These are phyloP conservation scores for Pseudoips prasinana DNA, from an alignment of 2,888 invertebrate genomes.

Conservation along the genomic window DNA sequence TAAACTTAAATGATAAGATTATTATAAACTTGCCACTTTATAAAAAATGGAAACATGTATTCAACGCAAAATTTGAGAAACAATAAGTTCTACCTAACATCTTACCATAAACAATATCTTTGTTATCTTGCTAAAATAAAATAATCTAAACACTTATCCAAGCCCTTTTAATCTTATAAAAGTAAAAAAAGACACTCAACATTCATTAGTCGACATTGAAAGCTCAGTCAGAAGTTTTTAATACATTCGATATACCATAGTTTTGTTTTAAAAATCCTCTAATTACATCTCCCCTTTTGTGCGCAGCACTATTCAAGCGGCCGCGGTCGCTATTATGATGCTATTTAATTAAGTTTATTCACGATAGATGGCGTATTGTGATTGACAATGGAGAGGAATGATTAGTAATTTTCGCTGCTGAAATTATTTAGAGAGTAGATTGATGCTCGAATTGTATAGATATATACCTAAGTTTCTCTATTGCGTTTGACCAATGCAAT, in stretches of 20 bases:
- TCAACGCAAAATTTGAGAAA: too few species aligned
- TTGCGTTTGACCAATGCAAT: too few species aligned
- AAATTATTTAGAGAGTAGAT: constrained; percentile 10
- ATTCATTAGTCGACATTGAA: constrained; percentile 77
- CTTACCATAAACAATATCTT: too few species aligned
- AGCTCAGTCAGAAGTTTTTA: constrained; percentile 57
- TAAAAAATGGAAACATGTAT: too few species aligned
- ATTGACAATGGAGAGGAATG: constrained; percentile 18
- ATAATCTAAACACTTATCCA: constrained; percentile 34
- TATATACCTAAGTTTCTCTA: too few species aligned
- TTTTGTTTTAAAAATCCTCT: constrained; percentile 58
- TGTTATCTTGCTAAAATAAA: too few species aligned
- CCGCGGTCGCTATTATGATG: constrained; percentile 8
- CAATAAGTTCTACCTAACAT: too few species aligned
- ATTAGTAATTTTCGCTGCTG: constrained; percentile 19
- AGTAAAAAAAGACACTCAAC: constrained; percentile 37
- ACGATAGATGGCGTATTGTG: constrained; percentile 20
- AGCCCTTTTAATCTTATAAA: constrained; percentile 9
- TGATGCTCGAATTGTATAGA: too few species aligned
- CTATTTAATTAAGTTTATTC: constrained; percentile 38
- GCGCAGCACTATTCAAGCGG: constrained; percentile 27
- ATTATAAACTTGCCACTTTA: too few species aligned
- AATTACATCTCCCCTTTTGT: constrained; percentile 46
- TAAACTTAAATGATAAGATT: too few species aligned
- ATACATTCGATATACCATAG: constrained; percentile 47